Percentiles rank a stretch among this genome's conserved stretches.
These are phyloP conservation scores for Fregetta grallaria DNA, from an alignment of 2,113 vertebrate genomes.

Conservation along the genomic window DNA sequence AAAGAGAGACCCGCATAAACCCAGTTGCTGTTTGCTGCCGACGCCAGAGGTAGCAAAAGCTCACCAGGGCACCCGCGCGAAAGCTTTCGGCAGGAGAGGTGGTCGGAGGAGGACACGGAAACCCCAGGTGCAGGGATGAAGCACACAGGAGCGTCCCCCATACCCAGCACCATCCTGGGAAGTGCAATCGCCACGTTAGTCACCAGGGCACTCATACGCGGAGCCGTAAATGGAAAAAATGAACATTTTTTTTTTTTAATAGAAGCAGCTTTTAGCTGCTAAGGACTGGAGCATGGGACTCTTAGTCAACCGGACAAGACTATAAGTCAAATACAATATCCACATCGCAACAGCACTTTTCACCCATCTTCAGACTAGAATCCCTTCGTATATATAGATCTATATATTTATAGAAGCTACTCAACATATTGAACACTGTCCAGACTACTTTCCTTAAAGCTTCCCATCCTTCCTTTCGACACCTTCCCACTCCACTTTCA, in stretches of 20 bases:
- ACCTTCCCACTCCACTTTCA: background rate
- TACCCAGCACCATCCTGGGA: background rate
- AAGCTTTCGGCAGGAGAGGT: background rate
- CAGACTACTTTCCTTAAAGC: background rate
- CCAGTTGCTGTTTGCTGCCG: background rate
- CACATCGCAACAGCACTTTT: accelerated
- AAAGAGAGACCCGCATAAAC: background rate
- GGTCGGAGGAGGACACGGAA: background rate
- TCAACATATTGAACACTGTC: accelerated
- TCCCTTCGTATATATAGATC: accelerated
- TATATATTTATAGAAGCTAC: background rate
- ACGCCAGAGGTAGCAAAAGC: background rate
- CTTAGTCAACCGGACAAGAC: background rate
- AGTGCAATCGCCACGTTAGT: accelerated
- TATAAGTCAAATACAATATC: accelerated
- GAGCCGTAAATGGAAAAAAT: background rate
- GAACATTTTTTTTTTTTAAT: accelerated
- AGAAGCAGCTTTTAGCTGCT: background rate
- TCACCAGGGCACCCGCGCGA: accelerated
- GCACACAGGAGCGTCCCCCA: accelerated
- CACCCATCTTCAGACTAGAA: background rate
- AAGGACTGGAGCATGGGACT: background rate
- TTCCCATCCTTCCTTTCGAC: background rate
- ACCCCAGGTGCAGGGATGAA: accelerated
- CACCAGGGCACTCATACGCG: accelerated